phyloP scores from a whole-genome alignment of 2,888 invertebrate genomes.

The Caenorhabditis wallacei region DNA sequence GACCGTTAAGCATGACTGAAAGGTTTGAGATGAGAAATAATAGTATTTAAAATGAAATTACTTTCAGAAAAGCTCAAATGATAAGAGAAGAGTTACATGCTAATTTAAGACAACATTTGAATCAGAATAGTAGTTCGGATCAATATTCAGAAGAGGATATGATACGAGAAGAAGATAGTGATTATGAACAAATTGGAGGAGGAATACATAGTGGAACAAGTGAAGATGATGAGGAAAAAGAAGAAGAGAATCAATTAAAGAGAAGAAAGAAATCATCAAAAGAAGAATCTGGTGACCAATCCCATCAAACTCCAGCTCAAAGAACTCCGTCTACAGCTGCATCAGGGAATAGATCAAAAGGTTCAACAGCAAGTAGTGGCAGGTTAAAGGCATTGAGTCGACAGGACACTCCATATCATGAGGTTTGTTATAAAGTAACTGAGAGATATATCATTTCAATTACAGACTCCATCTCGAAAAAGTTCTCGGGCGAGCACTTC shows the following conservation, averaged over 20 bases:
- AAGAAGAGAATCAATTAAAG: constrained; percentile 4
- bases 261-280: background rate
- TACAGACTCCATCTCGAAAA: constrained; percentile 33
- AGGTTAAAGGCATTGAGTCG: constrained; percentile 15
- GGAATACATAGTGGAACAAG: constrained; percentile 36
- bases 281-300: background rate
- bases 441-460: background rate
- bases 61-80: constrained; percentile 65
- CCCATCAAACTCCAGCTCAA: constrained; percentile 10
- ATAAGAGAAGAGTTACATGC: constrained; percentile 55
- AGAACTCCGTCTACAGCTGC: constrained; percentile 25
- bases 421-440: background rate
- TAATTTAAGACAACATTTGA: background rate
- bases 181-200: constrained; percentile 37
- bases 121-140: constrained; percentile 29
- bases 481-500: background rate
- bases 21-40: constrained; percentile 25
- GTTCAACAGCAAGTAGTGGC: background rate
- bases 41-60: background rate
- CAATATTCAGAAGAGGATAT: constrained; percentile 57
- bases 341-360: background rate
- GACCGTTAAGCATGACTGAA: constrained; percentile 57
- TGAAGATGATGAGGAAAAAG: constrained; percentile 31
- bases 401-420: constrained; percentile 40
- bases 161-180: constrained; percentile 66